Evolutionary conservation across 1,140 invertebrate species (phyloP), one percentile per base, ranked within the genome.

Genomic region (Geopemphigus sp.): DNA sequence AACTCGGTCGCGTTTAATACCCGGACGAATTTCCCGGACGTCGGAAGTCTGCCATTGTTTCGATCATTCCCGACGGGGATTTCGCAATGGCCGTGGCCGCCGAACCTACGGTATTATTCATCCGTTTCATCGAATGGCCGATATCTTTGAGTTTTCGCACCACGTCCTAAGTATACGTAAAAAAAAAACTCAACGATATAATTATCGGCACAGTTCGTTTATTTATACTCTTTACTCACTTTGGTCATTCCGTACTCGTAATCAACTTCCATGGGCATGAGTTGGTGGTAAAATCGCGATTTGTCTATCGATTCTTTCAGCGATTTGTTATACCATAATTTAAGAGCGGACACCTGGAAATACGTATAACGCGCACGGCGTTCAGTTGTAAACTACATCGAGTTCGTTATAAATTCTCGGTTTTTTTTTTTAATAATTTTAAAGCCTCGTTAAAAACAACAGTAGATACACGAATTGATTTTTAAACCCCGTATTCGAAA

Each of bases 31-130:
- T 80, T 24, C 82, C 82, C 29, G 80, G 80, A 80, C 82, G 45
- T 70, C 82, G 59, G 50, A 76, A 82, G 64, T 83, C 82, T 56
- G 76, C 70, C 54, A 78, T 81, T 15, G 81, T 80, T 22, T 76
- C 72, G 14, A 82, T 80, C 24, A 29, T 17, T 14, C 59, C 68
- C 0, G 47, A 32, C 17, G 32, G 3, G 4, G 50, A 53, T 56
- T 63, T 80, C n/a, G 73, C 57, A 19, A 83, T 80, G 8, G 81
- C 82, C 15, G 81, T 81, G 14, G 66, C 80, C 17, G 81, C 81
- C 15, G 81, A 82, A n/a, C 26, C 53, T 19, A 54, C 24, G 0
- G 4, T 24, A 26, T 24, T 22, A 15, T 24, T 39, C 24, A 76
- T 17, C 19, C 80, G n/a, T 26, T 29, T 53, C 5, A 76, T 26